Evolutionary conservation across 2,888 invertebrate genomes (phyloP).

Genomic region (Rhagium mordax): DNA sequence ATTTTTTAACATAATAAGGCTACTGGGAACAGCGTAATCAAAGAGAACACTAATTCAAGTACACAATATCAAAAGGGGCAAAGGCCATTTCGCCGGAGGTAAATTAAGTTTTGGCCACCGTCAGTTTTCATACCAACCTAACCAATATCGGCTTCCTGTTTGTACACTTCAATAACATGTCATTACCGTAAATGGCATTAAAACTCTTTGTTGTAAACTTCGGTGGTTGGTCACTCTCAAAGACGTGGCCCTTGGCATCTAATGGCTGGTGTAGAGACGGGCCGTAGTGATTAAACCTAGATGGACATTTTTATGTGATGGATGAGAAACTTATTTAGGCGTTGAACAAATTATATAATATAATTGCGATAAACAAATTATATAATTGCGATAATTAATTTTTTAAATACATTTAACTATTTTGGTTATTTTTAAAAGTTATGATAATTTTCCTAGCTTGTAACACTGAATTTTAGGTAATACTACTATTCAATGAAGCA

Average conservation of each 20-base stretch:
- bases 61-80: constrained; percentile 45
- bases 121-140: constrained; percentile 45
- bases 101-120: constrained; percentile 50
- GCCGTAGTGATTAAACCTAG: background rate
- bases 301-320: background rate
- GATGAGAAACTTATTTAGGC: too few species aligned
- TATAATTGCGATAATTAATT: too few species aligned
- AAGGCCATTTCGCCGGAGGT: constrained; percentile 40
- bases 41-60: constrained; percentile 49
- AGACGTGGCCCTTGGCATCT: constrained; percentile 34
- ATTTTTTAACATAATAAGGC: too few species aligned
- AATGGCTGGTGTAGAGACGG: constrained; percentile 22
- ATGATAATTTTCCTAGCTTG: too few species aligned
- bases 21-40: constrained; percentile 45
- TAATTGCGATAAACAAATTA: too few species aligned
- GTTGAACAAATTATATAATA: too few species aligned
- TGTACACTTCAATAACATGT: constrained; percentile 62
- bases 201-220: constrained; percentile 64
- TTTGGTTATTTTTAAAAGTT: too few species aligned
- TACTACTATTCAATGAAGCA: too few species aligned
- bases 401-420: too few species aligned
- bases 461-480: too few species aligned
- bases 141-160: constrained; percentile 54
- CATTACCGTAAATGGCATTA: constrained; percentile 63
- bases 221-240: constrained; percentile 60